Conservation (phyloP, 2,113 vertebrate species). For the Daphoenositta chrysoptera region DNA sequence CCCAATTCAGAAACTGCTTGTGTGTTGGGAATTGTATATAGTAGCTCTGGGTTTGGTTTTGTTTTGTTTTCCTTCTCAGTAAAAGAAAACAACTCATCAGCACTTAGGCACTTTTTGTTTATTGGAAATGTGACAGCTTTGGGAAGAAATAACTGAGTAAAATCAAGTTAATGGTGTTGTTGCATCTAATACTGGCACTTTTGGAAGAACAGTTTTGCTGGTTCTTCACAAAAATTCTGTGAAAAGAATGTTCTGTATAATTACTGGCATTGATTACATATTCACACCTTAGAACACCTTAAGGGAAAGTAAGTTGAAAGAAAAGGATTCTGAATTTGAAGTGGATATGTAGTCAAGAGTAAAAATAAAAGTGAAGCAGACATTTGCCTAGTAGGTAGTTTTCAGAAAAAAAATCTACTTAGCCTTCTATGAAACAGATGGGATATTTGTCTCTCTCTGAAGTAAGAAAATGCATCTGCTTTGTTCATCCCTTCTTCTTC, state of each 20-base stretch:
- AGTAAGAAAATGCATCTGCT: slow-evolving; percentile 7
- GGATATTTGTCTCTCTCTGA: slow-evolving; percentile 19
- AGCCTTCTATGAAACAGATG: not conserved
- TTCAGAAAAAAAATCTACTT: slow-evolving; percentile 10
- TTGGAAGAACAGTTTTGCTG: not conserved
- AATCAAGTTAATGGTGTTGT: not conserved
- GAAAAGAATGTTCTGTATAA: not conserved
- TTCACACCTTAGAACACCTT: slow-evolving; percentile 18
- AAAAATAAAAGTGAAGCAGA: slow-evolving; percentile 31
- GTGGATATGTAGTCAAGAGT: not conserved
- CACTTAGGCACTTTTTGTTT: not conserved
- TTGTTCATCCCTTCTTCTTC: slow-evolving; percentile 5
- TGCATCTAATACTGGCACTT: not conserved
- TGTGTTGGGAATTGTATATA: not conserved
- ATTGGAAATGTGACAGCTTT: not conserved
- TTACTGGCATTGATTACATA: slow-evolving; percentile 8
- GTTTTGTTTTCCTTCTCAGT: not conserved
- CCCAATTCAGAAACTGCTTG: not conserved
- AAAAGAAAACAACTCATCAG: not conserved
- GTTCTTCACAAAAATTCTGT: not conserved
- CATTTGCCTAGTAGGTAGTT: slow-evolving; percentile 15
- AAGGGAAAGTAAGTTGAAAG: slow-evolving; percentile 22
- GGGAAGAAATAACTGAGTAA: not conserved
- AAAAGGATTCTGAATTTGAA: slow-evolving; percentile 30
- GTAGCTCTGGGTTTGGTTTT: not conserved